Evolutionary conservation across 2,797 vertebrate species (phyloP).

Genomic region (Naso thynnoides): DNA sequence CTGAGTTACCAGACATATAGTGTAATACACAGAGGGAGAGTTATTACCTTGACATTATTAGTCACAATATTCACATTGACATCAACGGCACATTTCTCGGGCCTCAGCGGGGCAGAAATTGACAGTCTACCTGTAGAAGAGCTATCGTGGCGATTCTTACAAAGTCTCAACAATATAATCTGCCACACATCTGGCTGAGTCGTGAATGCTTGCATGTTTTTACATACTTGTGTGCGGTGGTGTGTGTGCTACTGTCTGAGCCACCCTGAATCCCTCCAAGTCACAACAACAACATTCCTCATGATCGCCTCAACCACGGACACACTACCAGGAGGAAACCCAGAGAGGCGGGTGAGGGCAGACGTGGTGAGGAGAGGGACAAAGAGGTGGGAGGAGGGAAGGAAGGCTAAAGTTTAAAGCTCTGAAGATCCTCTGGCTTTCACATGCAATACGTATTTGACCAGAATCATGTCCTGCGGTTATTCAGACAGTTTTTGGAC

Average conservation of each 20-base stretch:
- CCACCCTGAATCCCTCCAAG: constrained; percentile 64
- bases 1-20: constrained; percentile 18
- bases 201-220: constrained; percentile 37
- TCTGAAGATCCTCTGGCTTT: constrained; percentile 24
- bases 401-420: constrained; percentile 23
- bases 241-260: constrained; percentile 69
- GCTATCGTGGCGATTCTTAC: constrained; percentile 23
- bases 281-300: constrained; percentile 83
- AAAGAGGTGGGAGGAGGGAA: constrained; percentile 32
- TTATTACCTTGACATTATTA: constrained; percentile 21
- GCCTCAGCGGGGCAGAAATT: constrained; percentile 11
- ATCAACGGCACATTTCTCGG: constrained; percentile 17
- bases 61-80: constrained; percentile 6
- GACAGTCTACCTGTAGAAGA: constrained; percentile 45
- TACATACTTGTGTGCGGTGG: constrained; percentile 35
- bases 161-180: constrained; percentile 52
- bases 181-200: constrained; percentile 56
- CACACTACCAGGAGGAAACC: constrained; percentile 64
- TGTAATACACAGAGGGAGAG: background rate
- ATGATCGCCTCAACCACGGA: constrained; percentile 70
- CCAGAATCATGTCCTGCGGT: constrained; percentile 2
- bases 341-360: constrained; percentile 34
- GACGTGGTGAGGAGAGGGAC: constrained; percentile 52
- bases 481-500: no score
- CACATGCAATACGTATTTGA: constrained; percentile 10